Evolutionary conservation across 2,888 invertebrate genomes (phyloP).

Genomic region (Tethea ocularis): DNA sequence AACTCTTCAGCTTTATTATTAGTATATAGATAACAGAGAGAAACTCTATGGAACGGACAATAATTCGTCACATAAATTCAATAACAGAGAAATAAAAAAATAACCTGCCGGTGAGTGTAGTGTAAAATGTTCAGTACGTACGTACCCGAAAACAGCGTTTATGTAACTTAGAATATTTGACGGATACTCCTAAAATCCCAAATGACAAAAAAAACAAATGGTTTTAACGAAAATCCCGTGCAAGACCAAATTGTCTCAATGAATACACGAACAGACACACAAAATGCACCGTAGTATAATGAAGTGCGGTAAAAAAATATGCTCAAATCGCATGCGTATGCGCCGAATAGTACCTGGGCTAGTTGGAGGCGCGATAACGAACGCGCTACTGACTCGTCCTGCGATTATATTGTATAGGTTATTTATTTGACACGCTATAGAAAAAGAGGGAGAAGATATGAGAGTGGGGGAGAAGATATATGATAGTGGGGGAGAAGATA

Average conservation of each 20-base stretch:
- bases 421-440: conserved; percentile 8
- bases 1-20: too few species aligned
- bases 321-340: conserved; percentile 48
- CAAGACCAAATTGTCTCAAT: conserved; percentile 28
- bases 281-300: conserved; percentile 9
- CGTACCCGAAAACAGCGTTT: too few species aligned
- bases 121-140: too few species aligned
- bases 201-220: neutral
- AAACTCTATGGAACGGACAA: too few species aligned
- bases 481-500: neutral
- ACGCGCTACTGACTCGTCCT: conserved; percentile 78
- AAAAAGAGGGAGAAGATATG: neutral
- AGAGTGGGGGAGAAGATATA: neutral
- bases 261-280: conserved; percentile 16
- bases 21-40: too few species aligned
- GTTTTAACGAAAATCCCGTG: conserved; percentile 26
- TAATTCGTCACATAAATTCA: too few species aligned
- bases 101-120: too few species aligned
- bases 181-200: too few species aligned
- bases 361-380: conserved; percentile 73
- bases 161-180: too few species aligned
- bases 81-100: too few species aligned
- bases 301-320: conserved; percentile 19
- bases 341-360: conserved; percentile 62
- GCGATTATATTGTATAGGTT: conserved; percentile 33